A percentile compares a stretch with the other conserved stretches of the same genome.
Conservation (phyloP, 1,140 invertebrate genomes). For the Heterodera schachtii region DNA sequence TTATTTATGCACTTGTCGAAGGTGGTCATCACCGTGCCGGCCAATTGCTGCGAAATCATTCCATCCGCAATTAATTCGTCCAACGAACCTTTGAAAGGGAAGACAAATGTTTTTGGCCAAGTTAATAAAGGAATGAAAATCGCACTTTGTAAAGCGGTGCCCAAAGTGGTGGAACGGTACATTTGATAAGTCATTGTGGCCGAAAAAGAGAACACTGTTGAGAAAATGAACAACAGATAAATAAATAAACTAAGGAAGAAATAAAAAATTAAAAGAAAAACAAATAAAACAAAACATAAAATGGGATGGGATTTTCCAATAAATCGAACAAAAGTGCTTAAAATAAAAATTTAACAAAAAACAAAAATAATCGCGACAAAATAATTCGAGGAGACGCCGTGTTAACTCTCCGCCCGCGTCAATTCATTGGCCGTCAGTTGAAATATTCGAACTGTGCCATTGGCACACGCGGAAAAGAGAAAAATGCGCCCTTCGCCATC, state of each 20-base stretch:
- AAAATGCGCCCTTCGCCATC: neutral
- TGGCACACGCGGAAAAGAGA: conserved; percentile 43
- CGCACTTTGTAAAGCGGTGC: conserved; percentile 83
- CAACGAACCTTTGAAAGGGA: conserved; percentile 68
- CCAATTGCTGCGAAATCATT: conserved; percentile 87
- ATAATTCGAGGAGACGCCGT: too few species aligned
- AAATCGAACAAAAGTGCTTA: neutral
- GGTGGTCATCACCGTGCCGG: conserved; percentile 86
- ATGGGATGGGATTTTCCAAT: neutral
- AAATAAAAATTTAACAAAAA: neutral
- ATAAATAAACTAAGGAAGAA: neutral
- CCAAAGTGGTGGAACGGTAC: conserved; percentile 94
- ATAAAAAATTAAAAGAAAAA: conserved; percentile 66
- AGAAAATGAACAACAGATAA: conserved; percentile 1
- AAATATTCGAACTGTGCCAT: conserved; percentile 40
- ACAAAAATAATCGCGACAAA: neutral
- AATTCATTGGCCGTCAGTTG: conserved; percentile 4
- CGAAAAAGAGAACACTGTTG: conserved; percentile 11
- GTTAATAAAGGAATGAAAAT: neutral
- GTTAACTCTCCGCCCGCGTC: neutral
- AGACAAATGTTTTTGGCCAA: too few species aligned
- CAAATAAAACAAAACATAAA: conserved; percentile 1
- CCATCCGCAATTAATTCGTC: conserved; percentile 92
- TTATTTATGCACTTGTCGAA: conserved; percentile 97
- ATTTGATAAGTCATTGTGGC: conserved; percentile 88